Evolutionary conservation across 2,797 vertebrate species (phyloP).

Genomic region (Merluccius polli): DNA sequence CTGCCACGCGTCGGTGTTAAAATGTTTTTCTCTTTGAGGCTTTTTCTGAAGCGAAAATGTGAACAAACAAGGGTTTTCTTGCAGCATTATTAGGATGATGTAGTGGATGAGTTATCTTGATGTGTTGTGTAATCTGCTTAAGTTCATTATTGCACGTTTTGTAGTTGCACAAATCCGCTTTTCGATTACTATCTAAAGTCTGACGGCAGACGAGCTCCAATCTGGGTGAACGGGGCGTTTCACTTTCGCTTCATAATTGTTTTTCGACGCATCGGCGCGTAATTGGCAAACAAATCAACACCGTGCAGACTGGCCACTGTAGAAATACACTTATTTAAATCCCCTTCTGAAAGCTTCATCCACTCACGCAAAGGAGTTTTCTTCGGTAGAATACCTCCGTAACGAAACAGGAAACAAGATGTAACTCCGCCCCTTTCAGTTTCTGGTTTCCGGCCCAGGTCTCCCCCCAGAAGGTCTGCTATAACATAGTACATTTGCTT

Average conservation of each 20-base stretch:
- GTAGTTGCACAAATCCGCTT: not conserved
- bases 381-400: too few species aligned
- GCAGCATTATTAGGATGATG: not conserved
- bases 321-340: not conserved
- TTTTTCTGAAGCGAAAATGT: not conserved
- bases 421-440: too few species aligned
- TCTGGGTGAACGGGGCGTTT: not conserved
- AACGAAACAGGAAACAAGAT: too few species aligned
- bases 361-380: too few species aligned
- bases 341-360: not conserved
- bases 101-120: not conserved
- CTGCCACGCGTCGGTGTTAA: constrained; percentile 26
- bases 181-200: not conserved
- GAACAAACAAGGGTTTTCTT: not conserved
- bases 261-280: not conserved
- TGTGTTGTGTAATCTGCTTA: not conserved
- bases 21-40: constrained; percentile 15
- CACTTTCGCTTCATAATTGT: too few species aligned
- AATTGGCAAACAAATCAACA: not conserved
- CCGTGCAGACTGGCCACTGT: not conserved
- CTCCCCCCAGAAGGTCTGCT: too few species aligned
- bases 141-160: not conserved
- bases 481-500: not conserved
- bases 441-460: too few species aligned
- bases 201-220: not conserved